Conservation (phyloP, 23 tunicate genomes). For the Clavelina lepadiformis region DNA sequence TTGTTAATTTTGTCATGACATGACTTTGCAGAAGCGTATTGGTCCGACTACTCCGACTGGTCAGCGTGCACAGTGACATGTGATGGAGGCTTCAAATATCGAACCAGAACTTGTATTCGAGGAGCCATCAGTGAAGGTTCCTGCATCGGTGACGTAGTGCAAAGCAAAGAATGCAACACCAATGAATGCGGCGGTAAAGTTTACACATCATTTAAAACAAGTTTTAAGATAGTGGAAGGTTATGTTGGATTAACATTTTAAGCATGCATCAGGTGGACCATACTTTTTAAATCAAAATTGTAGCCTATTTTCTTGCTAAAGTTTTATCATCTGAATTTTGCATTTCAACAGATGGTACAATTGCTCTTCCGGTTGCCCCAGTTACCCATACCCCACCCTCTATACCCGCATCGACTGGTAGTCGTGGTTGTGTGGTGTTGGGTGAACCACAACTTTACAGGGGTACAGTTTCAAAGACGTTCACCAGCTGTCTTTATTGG, state of each 20-base stretch:
- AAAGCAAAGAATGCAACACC: constrained; percentile 1
- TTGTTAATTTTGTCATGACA: too few species aligned
- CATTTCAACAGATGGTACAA: too few species aligned
- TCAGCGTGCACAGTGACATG: constrained; percentile 8
- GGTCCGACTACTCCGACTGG: constrained; percentile 13
- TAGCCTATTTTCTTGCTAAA: neutral
- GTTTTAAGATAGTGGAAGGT: neutral
- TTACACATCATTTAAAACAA: neutral
- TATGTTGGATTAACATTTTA: too few species aligned
- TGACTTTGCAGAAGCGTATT: constrained; percentile 5
- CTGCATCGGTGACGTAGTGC: constrained; percentile 13
- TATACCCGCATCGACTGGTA: too few species aligned
- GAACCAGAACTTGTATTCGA: constrained; percentile 9
- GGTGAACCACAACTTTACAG: too few species aligned
- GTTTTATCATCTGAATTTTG: constrained; percentile 1
- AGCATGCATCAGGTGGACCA: too few species aligned
- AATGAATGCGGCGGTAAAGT: neutral
- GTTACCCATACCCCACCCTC: too few species aligned
- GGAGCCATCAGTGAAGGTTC: constrained; percentile 19
- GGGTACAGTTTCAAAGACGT: too few species aligned
- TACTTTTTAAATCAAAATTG: too few species aligned
- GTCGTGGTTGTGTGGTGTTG: too few species aligned
- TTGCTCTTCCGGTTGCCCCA: too few species aligned
- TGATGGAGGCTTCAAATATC: constrained; percentile 5
- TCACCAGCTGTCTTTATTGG: too few species aligned